phyloP scores from a whole-genome alignment of 2,888 invertebrate species.

The Ecliptopera silaceata region DNA sequence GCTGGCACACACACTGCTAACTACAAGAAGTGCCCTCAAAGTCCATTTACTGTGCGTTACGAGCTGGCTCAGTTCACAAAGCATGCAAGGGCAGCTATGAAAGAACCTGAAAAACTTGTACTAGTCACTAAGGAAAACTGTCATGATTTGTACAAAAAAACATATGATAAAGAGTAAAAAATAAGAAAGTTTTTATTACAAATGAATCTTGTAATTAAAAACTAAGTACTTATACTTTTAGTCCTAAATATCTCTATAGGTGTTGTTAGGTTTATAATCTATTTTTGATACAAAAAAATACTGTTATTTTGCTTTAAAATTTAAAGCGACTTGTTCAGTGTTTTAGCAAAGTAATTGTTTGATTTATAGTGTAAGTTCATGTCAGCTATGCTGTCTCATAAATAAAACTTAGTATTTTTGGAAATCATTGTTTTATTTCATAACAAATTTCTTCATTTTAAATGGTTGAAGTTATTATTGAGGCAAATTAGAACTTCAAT shows the following conservation, averaged over 20 bases:
- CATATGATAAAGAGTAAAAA: slow-evolving; percentile 8
- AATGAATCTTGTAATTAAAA: too few relatives aligned
- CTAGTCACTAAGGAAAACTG: slow-evolving; percentile 21
- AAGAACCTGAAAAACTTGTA: background rate
- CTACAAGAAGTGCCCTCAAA: slow-evolving; percentile 50
- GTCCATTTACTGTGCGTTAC: slow-evolving; percentile 36
- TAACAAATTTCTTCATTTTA: background rate
- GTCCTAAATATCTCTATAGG: too few relatives aligned
- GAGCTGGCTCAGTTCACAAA: slow-evolving; percentile 34
- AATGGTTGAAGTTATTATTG: background rate
- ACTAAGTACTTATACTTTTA: too few relatives aligned
- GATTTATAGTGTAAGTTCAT: background rate
- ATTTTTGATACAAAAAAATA: too few relatives aligned
- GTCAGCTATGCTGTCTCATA: background rate
- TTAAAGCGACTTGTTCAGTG: background rate
- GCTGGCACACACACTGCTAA: slow-evolving; percentile 56
- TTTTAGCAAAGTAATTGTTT: background rate
- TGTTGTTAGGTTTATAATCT: too few relatives aligned
- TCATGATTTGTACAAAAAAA: slow-evolving; percentile 12
- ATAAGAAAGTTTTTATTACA: too few relatives aligned
- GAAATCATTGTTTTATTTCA: slow-evolving; percentile 6
- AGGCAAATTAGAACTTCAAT: background rate
- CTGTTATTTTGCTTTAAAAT: too few relatives aligned
- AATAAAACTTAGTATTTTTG: slow-evolving; percentile 6
- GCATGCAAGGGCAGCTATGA: background rate